A percentile compares a stretch with the other conserved stretches of the same genome.
Evolutionary conservation across 2,888 invertebrate species (phyloP).

Genomic region (Vanessa cardui): DNA sequence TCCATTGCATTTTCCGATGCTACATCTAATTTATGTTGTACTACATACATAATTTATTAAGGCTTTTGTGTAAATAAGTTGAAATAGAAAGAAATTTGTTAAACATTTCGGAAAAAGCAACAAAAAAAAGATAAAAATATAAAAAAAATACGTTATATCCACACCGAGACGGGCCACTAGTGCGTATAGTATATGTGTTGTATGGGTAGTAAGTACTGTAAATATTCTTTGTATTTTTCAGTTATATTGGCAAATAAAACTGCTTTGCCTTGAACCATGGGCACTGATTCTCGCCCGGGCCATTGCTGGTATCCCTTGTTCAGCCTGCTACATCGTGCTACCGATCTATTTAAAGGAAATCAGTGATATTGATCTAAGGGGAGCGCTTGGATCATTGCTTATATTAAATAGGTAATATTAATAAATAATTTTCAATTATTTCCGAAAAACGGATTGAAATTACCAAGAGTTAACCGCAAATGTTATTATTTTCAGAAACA

Average conservation of each 20-base stretch:
- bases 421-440: background rate
- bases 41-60: no score
- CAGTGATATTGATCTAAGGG: conserved; percentile 73
- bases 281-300: conserved; percentile 72
- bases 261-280: conserved; percentile 68
- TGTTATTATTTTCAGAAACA: conserved; percentile 58
- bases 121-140: no score
- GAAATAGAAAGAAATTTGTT: no score
- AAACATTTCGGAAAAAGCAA: no score
- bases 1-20: no score
- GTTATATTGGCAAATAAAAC: conserved; percentile 75
- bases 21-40: no score
- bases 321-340: conserved; percentile 76
- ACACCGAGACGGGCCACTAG: no score
- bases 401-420: conserved; percentile 75
- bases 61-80: no score
- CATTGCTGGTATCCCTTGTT: conserved; percentile 74
- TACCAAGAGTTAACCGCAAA: no score
- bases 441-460: background rate
- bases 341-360: conserved; percentile 77
- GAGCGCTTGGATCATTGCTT: conserved; percentile 71
- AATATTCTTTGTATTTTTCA: conserved; percentile 42
- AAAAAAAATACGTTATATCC: no score
- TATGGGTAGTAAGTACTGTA: background rate
- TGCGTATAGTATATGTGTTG: no score